Conservation (phyloP, 2,888 invertebrate genomes). For the Esperia sulphurella region DNA sequence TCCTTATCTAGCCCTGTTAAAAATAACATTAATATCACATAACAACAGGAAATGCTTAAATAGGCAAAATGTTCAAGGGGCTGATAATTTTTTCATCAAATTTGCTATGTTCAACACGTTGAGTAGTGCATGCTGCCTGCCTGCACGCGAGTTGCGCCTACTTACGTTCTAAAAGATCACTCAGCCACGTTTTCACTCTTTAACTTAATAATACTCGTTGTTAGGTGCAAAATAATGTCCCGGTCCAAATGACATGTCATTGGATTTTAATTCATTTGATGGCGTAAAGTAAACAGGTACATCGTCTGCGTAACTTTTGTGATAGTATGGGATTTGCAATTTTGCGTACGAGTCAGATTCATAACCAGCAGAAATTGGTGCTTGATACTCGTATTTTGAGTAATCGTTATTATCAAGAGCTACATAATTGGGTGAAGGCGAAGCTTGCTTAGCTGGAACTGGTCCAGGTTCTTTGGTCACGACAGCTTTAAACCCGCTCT, state of each 20-base stretch:
- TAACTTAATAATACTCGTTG: background rate
- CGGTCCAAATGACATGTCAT: background rate
- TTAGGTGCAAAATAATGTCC: slow-evolving; percentile 44
- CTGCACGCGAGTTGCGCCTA: no score
- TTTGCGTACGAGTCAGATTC: background rate
- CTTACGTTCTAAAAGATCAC: no score
- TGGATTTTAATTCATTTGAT: slow-evolving; percentile 32
- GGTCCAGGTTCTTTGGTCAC: slow-evolving; percentile 57
- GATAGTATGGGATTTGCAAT: background rate
- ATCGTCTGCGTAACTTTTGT: slow-evolving; percentile 9
- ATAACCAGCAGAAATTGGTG: background rate
- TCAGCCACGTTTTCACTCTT: no score
- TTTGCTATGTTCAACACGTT: no score
- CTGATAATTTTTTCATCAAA: no score
- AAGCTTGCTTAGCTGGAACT: background rate
- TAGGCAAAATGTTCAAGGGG: background rate
- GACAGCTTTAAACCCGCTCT: slow-evolving; percentile 75
- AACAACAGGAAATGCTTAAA: background rate
- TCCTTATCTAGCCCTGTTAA: background rate
- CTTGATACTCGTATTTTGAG: background rate
- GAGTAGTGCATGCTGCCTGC: no score
- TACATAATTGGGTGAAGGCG: background rate
- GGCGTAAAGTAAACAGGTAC: slow-evolving; percentile 44
- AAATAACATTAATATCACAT: background rate
- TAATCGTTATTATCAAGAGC: background rate